Percentiles rank a stretch among this genome's conserved stretches.
phyloP scores from a whole-genome alignment of 1,140 invertebrate species.

The Callitettix versicolor region DNA sequence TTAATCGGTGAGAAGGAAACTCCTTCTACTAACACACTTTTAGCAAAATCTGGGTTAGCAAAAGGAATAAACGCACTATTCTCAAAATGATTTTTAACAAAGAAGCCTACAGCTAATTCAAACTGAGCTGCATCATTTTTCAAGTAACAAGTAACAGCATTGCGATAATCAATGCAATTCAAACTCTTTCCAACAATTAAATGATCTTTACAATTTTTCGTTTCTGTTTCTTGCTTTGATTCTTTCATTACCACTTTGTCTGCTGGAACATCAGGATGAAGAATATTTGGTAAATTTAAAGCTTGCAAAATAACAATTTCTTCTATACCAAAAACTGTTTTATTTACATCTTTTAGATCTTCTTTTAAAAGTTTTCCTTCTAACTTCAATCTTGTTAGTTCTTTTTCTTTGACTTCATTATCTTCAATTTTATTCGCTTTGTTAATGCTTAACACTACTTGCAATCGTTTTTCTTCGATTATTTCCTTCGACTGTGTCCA shows the following conservation, averaged over 20 bases:
- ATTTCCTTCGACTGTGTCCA: slow-evolving; percentile 32
- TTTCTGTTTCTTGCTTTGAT: slow-evolving; percentile 34
- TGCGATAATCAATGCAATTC: slow-evolving; percentile 44
- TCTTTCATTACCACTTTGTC: slow-evolving; percentile 23
- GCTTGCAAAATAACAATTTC: slow-evolving; percentile 42
- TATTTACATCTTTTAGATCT: slow-evolving; percentile 45
- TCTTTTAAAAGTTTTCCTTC: slow-evolving; percentile 43
- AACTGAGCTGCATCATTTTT: slow-evolving; percentile 48
- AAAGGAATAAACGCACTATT: slow-evolving; percentile 40
- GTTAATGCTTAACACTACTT: slow-evolving; percentile 25
- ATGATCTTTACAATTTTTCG: slow-evolving; percentile 34
- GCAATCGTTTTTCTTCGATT: slow-evolving; percentile 34
- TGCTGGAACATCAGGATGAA: slow-evolving; percentile 49
- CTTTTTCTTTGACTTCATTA: slow-evolving; percentile 30
- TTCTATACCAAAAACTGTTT: slow-evolving; percentile 45
- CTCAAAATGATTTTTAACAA: slow-evolving; percentile 37
- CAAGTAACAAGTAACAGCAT: slow-evolving; percentile 48
- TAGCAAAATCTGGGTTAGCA: slow-evolving; percentile 53
- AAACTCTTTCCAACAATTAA: slow-evolving; percentile 42
- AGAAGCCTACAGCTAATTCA: slow-evolving; percentile 47
- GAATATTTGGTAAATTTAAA: slow-evolving; percentile 50
- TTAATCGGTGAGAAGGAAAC: slow-evolving; percentile 43
- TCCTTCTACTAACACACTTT: slow-evolving; percentile 57
- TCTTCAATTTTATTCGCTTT: slow-evolving; percentile 31
- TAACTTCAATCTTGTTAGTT: slow-evolving; percentile 38